Evolutionary conservation across 2,888 invertebrate species (phyloP).

Genomic region (Cosmia trapezina): DNA sequence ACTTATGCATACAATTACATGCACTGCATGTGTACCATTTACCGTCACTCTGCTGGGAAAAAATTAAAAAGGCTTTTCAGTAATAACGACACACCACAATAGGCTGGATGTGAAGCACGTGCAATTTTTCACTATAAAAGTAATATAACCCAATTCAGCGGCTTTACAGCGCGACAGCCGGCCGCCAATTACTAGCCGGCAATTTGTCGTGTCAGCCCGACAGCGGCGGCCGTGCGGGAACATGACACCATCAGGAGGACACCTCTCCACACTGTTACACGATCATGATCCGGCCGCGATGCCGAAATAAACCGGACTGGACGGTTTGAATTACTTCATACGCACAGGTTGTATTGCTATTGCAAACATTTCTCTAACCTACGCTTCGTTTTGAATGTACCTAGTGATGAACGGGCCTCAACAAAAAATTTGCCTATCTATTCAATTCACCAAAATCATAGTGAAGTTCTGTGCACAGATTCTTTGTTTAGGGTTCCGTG

Average conservation of each 20-base stretch:
- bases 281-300: slow-evolving; percentile 45
- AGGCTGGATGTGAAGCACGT: slow-evolving; percentile 57
- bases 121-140: slow-evolving; percentile 72
- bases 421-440: neutral
- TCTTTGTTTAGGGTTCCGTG: too few relatives aligned
- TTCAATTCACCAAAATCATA: too few relatives aligned
- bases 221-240: slow-evolving; percentile 63
- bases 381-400: slow-evolving; percentile 1
- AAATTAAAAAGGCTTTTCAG: slow-evolving; percentile 59
- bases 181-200: slow-evolving; percentile 77
- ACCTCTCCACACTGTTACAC: slow-evolving; percentile 49
- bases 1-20: slow-evolving; percentile 55
- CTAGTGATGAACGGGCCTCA: too few relatives aligned
- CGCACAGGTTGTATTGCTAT: neutral
- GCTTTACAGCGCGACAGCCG: slow-evolving; percentile 71
- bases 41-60: slow-evolving; percentile 36
- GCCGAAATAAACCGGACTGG: slow-evolving; percentile 29
- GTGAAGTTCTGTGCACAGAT: too few relatives aligned
- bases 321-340: slow-evolving; percentile 8
- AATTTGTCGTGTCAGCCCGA: slow-evolving; percentile 78
- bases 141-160: slow-evolving; percentile 70
- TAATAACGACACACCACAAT: slow-evolving; percentile 55
- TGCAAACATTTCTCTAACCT: neutral
- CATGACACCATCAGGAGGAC: slow-evolving; percentile 69
- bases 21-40: slow-evolving; percentile 34